These are phyloP conservation scores for Camponotus vicinus DNA, from an alignment of 1,140 invertebrate genomes.

Conservation along the genomic window DNA sequence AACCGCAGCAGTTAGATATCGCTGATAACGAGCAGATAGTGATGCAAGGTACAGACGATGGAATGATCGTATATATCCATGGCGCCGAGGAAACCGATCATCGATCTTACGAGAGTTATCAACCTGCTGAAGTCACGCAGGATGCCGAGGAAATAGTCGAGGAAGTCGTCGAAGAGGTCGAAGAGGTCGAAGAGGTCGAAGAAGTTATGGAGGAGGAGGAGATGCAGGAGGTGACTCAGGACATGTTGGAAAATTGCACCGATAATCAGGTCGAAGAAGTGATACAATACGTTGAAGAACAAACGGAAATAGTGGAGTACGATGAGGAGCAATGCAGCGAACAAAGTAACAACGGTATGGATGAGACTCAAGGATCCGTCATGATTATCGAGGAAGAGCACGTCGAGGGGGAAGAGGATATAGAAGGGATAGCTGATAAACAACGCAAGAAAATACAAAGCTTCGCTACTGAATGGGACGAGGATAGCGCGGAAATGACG, in stretches of 20 bases:
- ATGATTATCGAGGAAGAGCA: conserved; percentile 82
- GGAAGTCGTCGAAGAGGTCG: conserved; percentile 72
- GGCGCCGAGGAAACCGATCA: conserved; percentile 76
- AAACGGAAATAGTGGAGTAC: conserved; percentile 84
- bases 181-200: conserved; percentile 64
- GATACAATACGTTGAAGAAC: conserved; percentile 84
- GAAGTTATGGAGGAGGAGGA: conserved; percentile 74
- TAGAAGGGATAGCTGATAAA: conserved; percentile 35
- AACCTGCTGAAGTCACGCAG: conserved; percentile 71
- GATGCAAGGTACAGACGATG: conserved; percentile 79
- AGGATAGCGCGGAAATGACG: conserved; percentile 74
- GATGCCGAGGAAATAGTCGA: conserved; percentile 75
- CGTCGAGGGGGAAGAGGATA: conserved; percentile 72
- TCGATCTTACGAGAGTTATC: conserved; percentile 76
- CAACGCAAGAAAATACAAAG: conserved; percentile 51
- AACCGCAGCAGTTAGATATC: conserved; percentile 80
- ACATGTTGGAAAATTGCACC: conserved; percentile 62
- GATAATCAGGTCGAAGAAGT: conserved; percentile 80
- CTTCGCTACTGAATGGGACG: conserved; percentile 81
- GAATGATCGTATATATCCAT: conserved; percentile 84
- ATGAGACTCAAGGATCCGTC: conserved; percentile 76
- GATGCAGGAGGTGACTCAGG: conserved; percentile 59
- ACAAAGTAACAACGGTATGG: conserved; percentile 67
- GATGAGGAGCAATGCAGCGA: conserved; percentile 78
- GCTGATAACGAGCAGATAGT: conserved; percentile 79